Evolutionary conservation across 1,140 invertebrate species (phyloP).

Genomic region (Neodiprion virginianus): DNA sequence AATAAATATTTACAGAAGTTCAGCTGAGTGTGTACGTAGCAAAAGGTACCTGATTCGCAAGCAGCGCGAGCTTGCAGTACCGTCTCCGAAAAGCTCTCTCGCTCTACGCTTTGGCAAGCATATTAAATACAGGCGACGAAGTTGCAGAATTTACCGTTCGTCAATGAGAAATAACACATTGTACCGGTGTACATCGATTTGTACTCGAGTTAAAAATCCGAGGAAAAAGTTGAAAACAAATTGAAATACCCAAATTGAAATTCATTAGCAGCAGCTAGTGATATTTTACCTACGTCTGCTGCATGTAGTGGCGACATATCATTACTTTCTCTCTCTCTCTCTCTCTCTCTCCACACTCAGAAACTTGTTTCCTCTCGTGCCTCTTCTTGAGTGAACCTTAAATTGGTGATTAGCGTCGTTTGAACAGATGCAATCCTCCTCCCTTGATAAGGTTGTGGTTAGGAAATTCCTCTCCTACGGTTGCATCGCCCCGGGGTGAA

Average conservation of each 20-base stretch:
- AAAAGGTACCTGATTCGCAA: neutral
- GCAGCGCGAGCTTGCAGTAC: neutral
- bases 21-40: neutral
- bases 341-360: constrained; percentile 6
- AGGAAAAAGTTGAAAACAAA: no score
- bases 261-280: no score
- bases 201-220: no score
- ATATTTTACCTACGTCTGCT: neutral
- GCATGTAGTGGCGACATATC: neutral
- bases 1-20: constrained; percentile 8
- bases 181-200: no score
- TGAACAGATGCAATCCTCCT: neutral
- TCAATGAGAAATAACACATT: no score
- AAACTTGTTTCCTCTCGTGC: neutral
- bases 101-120: neutral
- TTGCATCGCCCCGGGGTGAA: neutral
- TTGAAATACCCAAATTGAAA: no score
- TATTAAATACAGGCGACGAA: no score
- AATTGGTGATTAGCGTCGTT: neutral
- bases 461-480: neutral
- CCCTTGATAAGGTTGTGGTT: neutral
- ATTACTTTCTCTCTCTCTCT: constrained; percentile 12
- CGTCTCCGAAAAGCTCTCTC: neutral
- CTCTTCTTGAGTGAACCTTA: neutral
- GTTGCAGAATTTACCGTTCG: no score